Evolutionary conservation across 2,797 vertebrate species (phyloP).

Genomic region (Parotocinclus haroldoi): DNA sequence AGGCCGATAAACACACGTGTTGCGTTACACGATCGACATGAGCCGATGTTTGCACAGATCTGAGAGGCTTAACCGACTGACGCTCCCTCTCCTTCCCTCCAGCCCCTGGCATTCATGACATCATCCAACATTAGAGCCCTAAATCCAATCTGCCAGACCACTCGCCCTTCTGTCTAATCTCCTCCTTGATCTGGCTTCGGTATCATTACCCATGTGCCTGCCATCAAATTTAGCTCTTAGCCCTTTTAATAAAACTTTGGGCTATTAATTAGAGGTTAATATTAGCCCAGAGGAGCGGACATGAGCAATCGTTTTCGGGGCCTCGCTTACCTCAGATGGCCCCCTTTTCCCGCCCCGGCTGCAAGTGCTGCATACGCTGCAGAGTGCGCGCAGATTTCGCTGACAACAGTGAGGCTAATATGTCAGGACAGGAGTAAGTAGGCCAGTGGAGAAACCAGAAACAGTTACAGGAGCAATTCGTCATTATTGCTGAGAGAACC

Average conservation of each 20-base stretch:
- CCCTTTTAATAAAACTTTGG: slow-evolving; percentile 29
- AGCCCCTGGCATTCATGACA: background rate
- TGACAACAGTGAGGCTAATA: slow-evolving; percentile 35
- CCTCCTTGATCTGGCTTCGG: background rate
- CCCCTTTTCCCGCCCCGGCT: background rate
- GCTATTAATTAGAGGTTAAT: slow-evolving; percentile 41
- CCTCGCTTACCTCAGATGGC: background rate
- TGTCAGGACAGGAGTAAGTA: slow-evolving; percentile 58
- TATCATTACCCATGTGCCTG: background rate
- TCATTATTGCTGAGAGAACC: slow-evolving; percentile 60
- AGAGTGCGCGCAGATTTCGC: slow-evolving; percentile 23
- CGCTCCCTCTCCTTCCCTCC: background rate
- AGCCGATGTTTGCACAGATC: background rate
- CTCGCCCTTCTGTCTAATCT: slow-evolving; percentile 1
- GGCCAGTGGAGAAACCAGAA: slow-evolving; percentile 64
- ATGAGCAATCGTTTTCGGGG: background rate
- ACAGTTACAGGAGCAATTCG: slow-evolving; percentile 63
- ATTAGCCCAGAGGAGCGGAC: slow-evolving; percentile 13
- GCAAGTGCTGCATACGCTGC: background rate
- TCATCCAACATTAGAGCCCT: slow-evolving; percentile 8
- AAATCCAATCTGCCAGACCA: slow-evolving; percentile 30
- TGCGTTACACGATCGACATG: background rate
- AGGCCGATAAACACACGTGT: too few species aligned
- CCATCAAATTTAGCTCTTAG: slow-evolving; percentile 27
- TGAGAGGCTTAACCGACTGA: background rate